Evolutionary conservation across 2,888 invertebrate species (phyloP), one percentile per base, ranked within the genome.

Genomic region (Amblyteles armatorius): DNA sequence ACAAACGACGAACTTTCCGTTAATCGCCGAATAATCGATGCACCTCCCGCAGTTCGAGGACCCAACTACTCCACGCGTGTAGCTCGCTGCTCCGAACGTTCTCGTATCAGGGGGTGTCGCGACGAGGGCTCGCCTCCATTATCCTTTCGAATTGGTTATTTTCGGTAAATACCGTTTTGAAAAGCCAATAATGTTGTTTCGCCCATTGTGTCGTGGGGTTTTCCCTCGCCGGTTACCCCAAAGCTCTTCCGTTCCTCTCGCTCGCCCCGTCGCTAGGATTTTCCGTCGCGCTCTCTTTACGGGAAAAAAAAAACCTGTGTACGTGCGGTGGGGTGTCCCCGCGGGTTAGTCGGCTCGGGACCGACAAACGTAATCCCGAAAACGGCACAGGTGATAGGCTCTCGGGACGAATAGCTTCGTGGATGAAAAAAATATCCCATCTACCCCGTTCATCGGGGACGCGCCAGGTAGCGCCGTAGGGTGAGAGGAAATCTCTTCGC

Each of bases 161-260:
- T 94, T 94, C 93, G 91, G 93, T 94, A 94, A 94, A 94, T 93
- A 93, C 93, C 92, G 89, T 92, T 93, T 92, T 93, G 92, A 93
- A 92, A 93, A 93, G 94, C 93, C 94, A 94, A 94, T 94, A 93
- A 94, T 91, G 92, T 91, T 93, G 93, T 94, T 93, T 92, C 91
- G 3, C 90, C 91, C 82, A 93, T 93, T 93, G 93, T 93, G 76
- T 69, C 82, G 71, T 79, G 52, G 50, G 50, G 33, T 48, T 48
- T 48, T 48, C 79, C 40, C 79, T 79, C 57, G 16, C 29, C 68
- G 78, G 16, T 80, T 83, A 79, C 85, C 88, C 69, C 74, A 76
- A 79, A 81, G 65, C 84, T 72, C 65, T 67, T 71, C 79, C 79
- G 83, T 84, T 84, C 83, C 74, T 79, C 84, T 60, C 79, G 78